Conservation (phyloP, 2,888 invertebrate genomes). For the Hirtodrosophila trivittata region DNA sequence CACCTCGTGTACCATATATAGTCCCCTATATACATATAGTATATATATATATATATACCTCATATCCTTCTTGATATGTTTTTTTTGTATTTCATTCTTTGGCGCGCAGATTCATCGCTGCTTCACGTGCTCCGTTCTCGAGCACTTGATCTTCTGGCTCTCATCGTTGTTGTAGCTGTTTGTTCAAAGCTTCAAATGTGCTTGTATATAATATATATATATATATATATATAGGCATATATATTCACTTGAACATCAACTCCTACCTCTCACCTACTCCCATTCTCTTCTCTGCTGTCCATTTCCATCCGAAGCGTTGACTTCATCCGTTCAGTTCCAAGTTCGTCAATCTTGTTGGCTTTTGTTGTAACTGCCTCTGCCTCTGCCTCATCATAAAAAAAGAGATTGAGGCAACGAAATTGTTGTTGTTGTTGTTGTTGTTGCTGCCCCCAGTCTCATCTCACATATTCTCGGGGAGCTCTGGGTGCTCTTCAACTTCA, state of each 20-base stretch:
- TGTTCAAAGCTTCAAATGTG: slow-evolving; percentile 78
- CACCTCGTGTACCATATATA: slow-evolving; percentile 12
- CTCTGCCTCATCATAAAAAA: slow-evolving; percentile 28
- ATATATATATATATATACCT: slow-evolving; percentile 11
- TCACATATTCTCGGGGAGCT: slow-evolving; percentile 3
- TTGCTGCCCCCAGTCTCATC: slow-evolving; percentile 2
- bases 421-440: slow-evolving; percentile 27
- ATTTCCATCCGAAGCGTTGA: slow-evolving; percentile 51
- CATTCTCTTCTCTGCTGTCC: slow-evolving; percentile 19
- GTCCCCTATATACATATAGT: slow-evolving; percentile 48
- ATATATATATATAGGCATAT: neutral
- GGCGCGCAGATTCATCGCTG: neutral
- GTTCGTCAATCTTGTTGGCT: slow-evolving; percentile 73
- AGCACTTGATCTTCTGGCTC: slow-evolving; percentile 72
- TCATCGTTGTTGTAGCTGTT: slow-evolving; percentile 62
- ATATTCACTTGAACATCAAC: slow-evolving; percentile 26
- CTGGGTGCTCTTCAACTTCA: slow-evolving; percentile 39
- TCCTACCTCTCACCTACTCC: slow-evolving; percentile 1
- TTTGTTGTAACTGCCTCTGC: slow-evolving; percentile 74
- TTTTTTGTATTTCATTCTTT: slow-evolving; percentile 46
- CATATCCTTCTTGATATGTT: slow-evolving; percentile 71
- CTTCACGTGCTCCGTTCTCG: slow-evolving; percentile 44
- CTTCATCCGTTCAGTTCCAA: slow-evolving; percentile 48
- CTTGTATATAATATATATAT: slow-evolving; percentile 22
- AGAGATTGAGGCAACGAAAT: slow-evolving; percentile 54